phyloP scores from a whole-genome alignment of 2,797 vertebrate species.

The Fundulus diaphanus region DNA sequence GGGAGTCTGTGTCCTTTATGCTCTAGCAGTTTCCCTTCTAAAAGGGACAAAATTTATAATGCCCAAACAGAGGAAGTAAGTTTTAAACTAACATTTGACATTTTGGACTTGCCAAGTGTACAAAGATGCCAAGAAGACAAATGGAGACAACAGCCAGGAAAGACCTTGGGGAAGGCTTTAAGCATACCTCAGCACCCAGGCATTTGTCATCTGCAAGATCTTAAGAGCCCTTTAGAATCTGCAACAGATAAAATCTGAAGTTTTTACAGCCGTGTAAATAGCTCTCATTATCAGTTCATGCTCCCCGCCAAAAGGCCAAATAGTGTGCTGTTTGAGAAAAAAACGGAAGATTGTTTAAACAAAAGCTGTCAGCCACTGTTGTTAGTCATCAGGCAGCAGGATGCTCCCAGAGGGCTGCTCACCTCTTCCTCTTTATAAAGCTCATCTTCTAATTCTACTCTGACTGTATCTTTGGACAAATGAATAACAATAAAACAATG shows the following conservation, averaged over 20 bases:
- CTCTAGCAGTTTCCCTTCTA: slow-evolving; percentile 57
- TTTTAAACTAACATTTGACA: slow-evolving; percentile 69
- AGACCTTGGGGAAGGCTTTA: slow-evolving; percentile 61
- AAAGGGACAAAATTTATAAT: slow-evolving; percentile 73
- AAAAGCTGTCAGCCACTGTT: slow-evolving; percentile 29
- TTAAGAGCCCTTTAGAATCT: slow-evolving; percentile 58
- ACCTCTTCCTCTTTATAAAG: background rate
- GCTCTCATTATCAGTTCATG: slow-evolving; percentile 33
- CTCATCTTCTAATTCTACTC: background rate
- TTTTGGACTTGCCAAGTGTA: slow-evolving; percentile 55
- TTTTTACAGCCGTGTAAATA: slow-evolving; percentile 59
- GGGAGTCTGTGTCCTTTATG: slow-evolving; percentile 72
- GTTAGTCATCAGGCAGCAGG: slow-evolving; percentile 29
- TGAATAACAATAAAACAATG: too few species aligned
- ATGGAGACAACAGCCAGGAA: slow-evolving; percentile 56
- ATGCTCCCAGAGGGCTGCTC: background rate
- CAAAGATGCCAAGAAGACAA: slow-evolving; percentile 73
- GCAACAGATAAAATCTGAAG: slow-evolving; percentile 51
- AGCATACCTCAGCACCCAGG: slow-evolving; percentile 29
- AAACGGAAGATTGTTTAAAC: slow-evolving; percentile 44
- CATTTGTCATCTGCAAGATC: slow-evolving; percentile 58
- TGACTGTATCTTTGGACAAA: background rate
- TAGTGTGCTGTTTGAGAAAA: slow-evolving; percentile 26
- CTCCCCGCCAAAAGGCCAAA: slow-evolving; percentile 48
- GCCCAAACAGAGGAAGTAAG: slow-evolving; percentile 69